Evolutionary conservation across 2,797 vertebrate genomes (phyloP).

Genomic region (Premnoplex brunnescens): DNA sequence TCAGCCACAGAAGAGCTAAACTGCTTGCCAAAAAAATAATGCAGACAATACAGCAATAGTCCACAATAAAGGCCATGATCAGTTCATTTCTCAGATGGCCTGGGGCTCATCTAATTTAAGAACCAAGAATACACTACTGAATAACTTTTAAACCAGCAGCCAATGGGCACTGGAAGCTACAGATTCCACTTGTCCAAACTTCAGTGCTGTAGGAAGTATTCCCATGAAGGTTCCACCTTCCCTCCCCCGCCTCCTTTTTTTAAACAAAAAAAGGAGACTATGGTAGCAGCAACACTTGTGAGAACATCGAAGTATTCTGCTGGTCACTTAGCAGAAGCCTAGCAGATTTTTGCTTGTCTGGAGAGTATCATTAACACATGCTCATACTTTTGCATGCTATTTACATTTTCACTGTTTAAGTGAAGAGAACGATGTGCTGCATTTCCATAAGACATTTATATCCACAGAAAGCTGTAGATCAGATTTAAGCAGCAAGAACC

Average conservation of each 20-base stretch:
- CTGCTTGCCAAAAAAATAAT: not conserved
- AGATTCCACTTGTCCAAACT: not conserved
- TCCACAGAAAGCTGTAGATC: not conserved
- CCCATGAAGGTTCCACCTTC: not conserved
- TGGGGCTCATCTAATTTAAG: not conserved
- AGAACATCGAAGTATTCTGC: not conserved
- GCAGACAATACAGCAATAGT: not conserved
- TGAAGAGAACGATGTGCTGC: not conserved
- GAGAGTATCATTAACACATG: not conserved
- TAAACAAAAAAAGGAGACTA: not conserved
- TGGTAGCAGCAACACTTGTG: not conserved
- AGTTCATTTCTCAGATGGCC: not conserved
- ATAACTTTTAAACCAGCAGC: not conserved
- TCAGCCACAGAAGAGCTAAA: not conserved
- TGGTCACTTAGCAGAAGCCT: not conserved
- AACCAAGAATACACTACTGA: not conserved
- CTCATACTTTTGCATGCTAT: not conserved
- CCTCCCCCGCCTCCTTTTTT: not conserved
- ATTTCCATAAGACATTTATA: not conserved
- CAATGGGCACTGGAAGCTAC: not conserved
- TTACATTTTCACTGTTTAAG: not conserved
- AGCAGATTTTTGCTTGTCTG: not conserved
- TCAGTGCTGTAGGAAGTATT: not conserved
- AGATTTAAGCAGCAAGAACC: constrained; percentile 11
- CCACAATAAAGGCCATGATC: not conserved